Evolutionary conservation across 2,113 vertebrate species (phyloP), one percentile per base, ranked within the genome.

Genomic region (Heterotis niloticus): DNA sequence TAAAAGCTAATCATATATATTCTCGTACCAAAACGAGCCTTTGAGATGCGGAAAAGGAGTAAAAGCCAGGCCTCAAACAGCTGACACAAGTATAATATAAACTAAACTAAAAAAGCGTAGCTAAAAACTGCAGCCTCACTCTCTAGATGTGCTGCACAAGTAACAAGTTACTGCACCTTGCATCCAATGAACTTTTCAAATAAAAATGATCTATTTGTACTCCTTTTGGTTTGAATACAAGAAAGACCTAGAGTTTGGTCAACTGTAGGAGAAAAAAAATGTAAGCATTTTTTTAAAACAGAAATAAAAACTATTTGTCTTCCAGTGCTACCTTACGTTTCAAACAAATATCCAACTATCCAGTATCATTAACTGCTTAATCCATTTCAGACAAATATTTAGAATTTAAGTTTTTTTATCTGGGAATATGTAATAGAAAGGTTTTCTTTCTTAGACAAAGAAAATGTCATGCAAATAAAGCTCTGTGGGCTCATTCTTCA

Each of bases 181-280:
- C n/a, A 65, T 54, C 65, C 65, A 17, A 17, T 24, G n/a, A 28
- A 24, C 14, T 59, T 17, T 64, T 60, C 72, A 64, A 52, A 54
- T 71, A 78, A 71, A 51, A 60, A 71, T 71, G 70, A 78, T 71
- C 64, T 51, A 71, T 75, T 80, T 14, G n/a, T 66, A 59, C 34
- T 23, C 3, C 66, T 56, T 73, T 51, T 18, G 59, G 64, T 75
- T 34, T n/a, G 72, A 52, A 60, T 64, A 51, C 57, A 34, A 81
- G 76, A 76, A 76, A 76, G 64, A 76, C 17, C 24, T 16, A 44
- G 67, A n/a, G 77, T 26, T 29, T 60, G 69, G 26, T 70, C 23
- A 68, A 78, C 57, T 56, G 20, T 56, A 28, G 10, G 51, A 5
- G 0, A 51, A 9, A 24, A 65, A 80, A 68, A 78, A 78, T 60